Evolutionary conservation across 1,140 invertebrate species (phyloP), one percentile per base, ranked within the genome.

Genomic region (Drosophila pseudoobscura): DNA sequence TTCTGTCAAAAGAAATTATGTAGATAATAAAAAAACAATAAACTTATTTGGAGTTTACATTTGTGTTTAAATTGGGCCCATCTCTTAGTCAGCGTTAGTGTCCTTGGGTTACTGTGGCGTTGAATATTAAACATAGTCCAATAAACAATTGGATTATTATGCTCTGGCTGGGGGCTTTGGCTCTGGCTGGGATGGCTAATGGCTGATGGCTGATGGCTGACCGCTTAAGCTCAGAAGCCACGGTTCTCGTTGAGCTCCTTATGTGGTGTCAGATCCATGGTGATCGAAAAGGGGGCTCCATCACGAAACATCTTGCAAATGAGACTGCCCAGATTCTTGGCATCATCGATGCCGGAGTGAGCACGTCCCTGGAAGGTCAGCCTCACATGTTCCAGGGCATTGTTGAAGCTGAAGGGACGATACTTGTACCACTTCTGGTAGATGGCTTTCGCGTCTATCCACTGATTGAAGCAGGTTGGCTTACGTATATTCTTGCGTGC

Each of bases 281-380:
- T 93, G 41, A 93, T 88, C 70, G 87, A 77, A 5, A 94, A 75
- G 43, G 88, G 72, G 54, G 92, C 92, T 2, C 94, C 93, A 72
- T 94, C 93, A 17, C 91, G 65, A 17, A 94, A 78, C 90, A 95
- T 92, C 80, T 92, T 88, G 51, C 92, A 91, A 15, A 92, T 92
- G 44, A 95, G 92, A 11, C 90, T 82, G 6, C 94, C 94, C 56
- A 95, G 93, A 79, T 95, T 95, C 31, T 91, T 91, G 8, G 95
- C 93, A 89, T 95, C 94, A 84, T 94, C 93, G 26, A 94, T 85
- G 13, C 95, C 94, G 60, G 93, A 94, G 78, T 95, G 94, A 56
- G 92, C 92, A 8, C 91, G 90, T n/a, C 94, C 94, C 79, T 93
- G 92, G 80, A 95, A 94, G 15, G 80, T 63, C 70, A 95, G 79